These are phyloP conservation scores for Sminthurides bifidus DNA, from an alignment of 1,140 invertebrate species.

Conservation along the genomic window DNA sequence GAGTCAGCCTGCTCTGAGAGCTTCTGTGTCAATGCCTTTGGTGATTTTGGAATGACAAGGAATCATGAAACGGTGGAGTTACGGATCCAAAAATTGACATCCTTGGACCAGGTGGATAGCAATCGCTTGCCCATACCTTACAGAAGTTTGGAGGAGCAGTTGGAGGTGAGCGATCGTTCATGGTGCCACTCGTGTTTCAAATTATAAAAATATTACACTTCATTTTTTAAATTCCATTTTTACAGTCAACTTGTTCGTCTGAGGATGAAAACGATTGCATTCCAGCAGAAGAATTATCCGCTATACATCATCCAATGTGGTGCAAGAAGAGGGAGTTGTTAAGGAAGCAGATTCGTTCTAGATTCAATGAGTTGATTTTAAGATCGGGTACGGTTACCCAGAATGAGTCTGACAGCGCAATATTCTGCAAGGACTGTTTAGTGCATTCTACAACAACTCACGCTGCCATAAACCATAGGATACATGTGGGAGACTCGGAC, in stretches of 20 bases:
- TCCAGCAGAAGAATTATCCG: conserved; percentile 21
- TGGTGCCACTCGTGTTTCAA: background rate
- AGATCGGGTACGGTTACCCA: background rate
- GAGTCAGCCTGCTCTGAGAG: conserved; percentile 72
- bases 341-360: conserved; percentile 6
- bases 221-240: background rate
- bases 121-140: conserved; percentile 10
- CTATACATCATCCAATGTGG: conserved; percentile 14
- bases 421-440: background rate
- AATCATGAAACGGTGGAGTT: background rate
- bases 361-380: conserved; percentile 17
- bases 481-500: background rate
- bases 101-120: background rate
- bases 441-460: no score
- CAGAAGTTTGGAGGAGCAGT: conserved; percentile 22
- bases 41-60: background rate
- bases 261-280: conserved; percentile 22
- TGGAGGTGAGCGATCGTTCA: conserved; percentile 9
- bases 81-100: background rate
- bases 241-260: conserved; percentile 13
- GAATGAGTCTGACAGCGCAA: background rate
- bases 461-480: no score
- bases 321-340: conserved; percentile 15
- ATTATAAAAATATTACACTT: background rate
- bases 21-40: conserved; percentile 55